A percentile compares a stretch with the other conserved stretches of the same genome.
phyloP scores from a whole-genome alignment of 1,140 invertebrate species.

The Temnothorax nylanderi region DNA sequence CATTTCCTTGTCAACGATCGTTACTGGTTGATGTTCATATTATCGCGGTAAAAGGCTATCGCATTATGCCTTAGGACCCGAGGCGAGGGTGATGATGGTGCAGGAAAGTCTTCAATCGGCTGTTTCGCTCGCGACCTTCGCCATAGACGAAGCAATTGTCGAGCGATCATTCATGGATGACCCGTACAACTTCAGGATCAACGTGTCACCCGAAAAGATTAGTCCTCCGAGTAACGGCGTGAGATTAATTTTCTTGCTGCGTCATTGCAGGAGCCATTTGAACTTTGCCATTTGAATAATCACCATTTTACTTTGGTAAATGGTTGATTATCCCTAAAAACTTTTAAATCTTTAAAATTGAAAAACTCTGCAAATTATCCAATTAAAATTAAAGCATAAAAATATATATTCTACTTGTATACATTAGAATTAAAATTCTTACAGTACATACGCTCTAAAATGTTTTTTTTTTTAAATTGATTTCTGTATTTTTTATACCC shows the following conservation, averaged over 20 bases:
- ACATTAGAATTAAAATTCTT: background rate
- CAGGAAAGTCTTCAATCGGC: conserved; percentile 55
- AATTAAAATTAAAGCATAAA: background rate
- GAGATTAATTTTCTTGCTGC: conserved; percentile 43
- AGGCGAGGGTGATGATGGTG: conserved; percentile 46
- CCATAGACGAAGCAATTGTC: conserved; percentile 48
- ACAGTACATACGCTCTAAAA: background rate
- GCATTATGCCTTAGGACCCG: conserved; percentile 41
- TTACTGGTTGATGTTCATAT: conserved; percentile 50
- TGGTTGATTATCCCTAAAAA: background rate
- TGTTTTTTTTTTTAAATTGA: background rate
- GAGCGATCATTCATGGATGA: conserved; percentile 37
- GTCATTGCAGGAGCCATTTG: background rate
- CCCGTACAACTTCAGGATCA: conserved; percentile 32
- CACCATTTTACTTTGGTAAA: conserved; percentile 8
- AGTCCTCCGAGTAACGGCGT: conserved; percentile 29
- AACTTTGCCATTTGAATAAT: background rate
- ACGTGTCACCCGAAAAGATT: conserved; percentile 55
- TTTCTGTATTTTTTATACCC: too few relatives aligned
- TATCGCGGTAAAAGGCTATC: conserved; percentile 25
- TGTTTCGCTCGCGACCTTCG: conserved; percentile 47
- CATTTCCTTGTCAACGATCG: conserved; percentile 48
- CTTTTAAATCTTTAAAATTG: background rate
- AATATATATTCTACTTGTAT: background rate
- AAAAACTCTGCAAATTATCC: background rate